phyloP scores from a whole-genome alignment of 2,113 vertebrate genomes.

The Myxocyprinus asiaticus region DNA sequence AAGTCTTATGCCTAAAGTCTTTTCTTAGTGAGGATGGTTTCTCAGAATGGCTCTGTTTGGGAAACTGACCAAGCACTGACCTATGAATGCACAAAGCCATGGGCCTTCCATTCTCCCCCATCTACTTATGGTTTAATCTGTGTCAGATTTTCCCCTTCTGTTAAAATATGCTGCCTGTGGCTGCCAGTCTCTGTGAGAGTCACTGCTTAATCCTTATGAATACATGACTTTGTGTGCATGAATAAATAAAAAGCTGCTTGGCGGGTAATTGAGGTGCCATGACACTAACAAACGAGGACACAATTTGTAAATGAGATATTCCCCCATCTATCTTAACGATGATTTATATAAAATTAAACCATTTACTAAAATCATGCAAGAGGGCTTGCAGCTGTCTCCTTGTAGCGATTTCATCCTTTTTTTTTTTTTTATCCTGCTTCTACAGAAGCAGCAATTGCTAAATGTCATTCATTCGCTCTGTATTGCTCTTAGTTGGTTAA shows the following conservation, averaged over 20 bases:
- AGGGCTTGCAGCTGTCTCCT: constrained; percentile 31
- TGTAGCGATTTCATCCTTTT: constrained; percentile 6
- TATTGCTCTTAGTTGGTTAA: constrained; percentile 29
- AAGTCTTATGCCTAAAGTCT: neutral
- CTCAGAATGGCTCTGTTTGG: constrained; percentile 57
- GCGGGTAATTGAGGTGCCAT: constrained; percentile 78
- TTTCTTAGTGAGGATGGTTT: constrained; percentile 11
- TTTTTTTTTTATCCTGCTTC: too few relatives aligned
- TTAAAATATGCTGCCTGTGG: constrained; percentile 79
- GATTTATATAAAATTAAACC: constrained; percentile 69
- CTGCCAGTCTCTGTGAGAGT: constrained; percentile 76
- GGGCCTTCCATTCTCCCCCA: constrained; percentile 54
- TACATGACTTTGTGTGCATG: constrained; percentile 80
- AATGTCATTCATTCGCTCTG: constrained; percentile 10
- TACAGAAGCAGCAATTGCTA: constrained; percentile 2
- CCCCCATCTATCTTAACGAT: constrained; percentile 54
- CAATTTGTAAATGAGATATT: constrained; percentile 75
- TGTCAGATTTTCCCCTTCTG: constrained; percentile 74
- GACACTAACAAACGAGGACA: constrained; percentile 78
- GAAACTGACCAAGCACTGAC: constrained; percentile 70
- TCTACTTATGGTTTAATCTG: constrained; percentile 67
- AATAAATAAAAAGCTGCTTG: constrained; percentile 81
- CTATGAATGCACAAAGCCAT: constrained; percentile 66
- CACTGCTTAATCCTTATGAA: constrained; percentile 82
- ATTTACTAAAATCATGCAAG: constrained; percentile 62